Base-by-base conservation (phyloP, 2,797 vertebrate species). In the Leptatherina wallacei region DNA sequence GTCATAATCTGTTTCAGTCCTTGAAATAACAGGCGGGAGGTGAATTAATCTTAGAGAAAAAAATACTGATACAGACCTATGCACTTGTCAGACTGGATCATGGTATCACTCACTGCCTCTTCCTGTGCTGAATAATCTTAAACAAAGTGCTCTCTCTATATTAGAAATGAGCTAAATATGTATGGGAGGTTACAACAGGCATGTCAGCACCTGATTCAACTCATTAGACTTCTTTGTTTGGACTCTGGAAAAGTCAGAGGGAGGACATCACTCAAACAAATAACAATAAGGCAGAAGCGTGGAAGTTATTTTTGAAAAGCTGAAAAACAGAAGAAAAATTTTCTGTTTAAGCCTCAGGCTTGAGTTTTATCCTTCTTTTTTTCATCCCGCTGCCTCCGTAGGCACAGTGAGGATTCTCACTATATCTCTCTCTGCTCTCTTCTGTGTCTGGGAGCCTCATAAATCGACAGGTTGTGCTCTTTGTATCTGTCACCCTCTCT, bases 401-500 rank as follows among this genome's bases (percentile, higher is more conserved):
- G 76, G 59, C 71, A 58, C 47, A n/a, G 30, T 0, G 22, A 79
- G 71, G 77, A 81, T 76, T 82, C 73, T 76, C 61, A 73, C 51
- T 4, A 10, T 56, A 57, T 80, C 71, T 64, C 60, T 70, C 57
- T 54, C 58, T 36, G 35, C 80, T 86, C 74, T 42, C 67, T 36
- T 52, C 61, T 82, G 69, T 61, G 77, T 81, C 73, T 79, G 61
- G 61, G 60, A 80, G 78, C 36, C 61, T 87, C 83, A 78, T 81
- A 85, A 86, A 90, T 85, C 44, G 36, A 30, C 68, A 67, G 59
- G 70, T 81, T 76, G 59, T 56, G 67, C 77, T 80, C 73, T 85
- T 86, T 73, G 77, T 83, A 90, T 88, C 77, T 66, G 71, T 87
- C 88, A 81, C 71, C 66, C 68, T 85, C 67, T 73, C 75, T 81